Evolutionary conservation across 2,888 invertebrate species (phyloP).

Genomic region (Ormyrus labotus): DNA sequence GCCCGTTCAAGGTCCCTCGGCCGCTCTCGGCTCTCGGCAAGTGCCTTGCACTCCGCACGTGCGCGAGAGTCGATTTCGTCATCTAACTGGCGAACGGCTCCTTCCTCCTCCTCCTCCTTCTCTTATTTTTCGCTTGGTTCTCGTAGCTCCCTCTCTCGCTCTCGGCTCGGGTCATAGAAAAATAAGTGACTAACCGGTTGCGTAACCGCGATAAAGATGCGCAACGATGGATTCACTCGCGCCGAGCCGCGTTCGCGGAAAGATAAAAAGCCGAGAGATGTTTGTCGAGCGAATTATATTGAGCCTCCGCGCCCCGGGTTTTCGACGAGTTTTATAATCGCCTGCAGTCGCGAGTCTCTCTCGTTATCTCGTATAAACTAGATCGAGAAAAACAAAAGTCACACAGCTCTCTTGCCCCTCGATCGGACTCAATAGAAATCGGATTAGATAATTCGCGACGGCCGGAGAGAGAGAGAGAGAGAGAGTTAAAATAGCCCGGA

Average conservation of each 20-base stretch:
- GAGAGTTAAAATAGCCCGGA: neutral
- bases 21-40: constrained; percentile 29
- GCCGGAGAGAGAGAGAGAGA: neutral
- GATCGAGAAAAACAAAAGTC: no score
- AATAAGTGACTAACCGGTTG: neutral
- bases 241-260: no score
- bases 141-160: neutral
- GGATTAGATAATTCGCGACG: no score
- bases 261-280: no score
- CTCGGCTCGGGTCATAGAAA: neutral
- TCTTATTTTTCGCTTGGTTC: neutral
- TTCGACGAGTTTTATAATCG: no score
- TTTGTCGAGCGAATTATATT: no score
- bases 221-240: neutral
- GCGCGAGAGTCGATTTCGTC: neutral
- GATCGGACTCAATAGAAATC: neutral
- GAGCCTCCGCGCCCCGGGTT: no score
- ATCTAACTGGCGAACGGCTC: neutral
- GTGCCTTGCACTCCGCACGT: constrained; percentile 52
- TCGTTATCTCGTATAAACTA: no score
- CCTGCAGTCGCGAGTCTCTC: no score
- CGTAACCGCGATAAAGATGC: constrained; percentile 13
- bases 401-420: neutral
- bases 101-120: neutral
- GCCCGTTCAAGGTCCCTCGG: constrained; percentile 44